Evolutionary conservation across 2,888 invertebrate genomes (phyloP), one percentile per base, ranked within the genome.

Genomic region (Leucophenga maculata): DNA sequence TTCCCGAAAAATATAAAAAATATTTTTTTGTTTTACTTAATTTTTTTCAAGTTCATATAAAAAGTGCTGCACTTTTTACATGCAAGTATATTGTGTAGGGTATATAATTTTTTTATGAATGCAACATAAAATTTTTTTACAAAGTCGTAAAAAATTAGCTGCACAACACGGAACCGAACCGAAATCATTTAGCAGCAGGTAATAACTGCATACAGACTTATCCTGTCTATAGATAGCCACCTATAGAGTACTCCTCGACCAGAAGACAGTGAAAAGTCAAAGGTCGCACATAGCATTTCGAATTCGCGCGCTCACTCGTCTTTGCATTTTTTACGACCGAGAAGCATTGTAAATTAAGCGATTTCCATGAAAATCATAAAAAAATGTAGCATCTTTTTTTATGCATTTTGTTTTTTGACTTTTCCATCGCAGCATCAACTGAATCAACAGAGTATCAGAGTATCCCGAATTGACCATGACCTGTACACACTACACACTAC

Each of bases 311-410:
- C 65, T 48, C 72, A 76, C 65, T 48, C 22, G 18, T 64, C 48
- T 46, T 69, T 76, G 75, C 72, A 55, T 78, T 80, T 81, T 84
- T 81, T 83, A 84, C 66, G 81, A 81, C 65, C 69, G 59, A 55
- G 50, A 55, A 48, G 66, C 18, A 44, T 44, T 76, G 75, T 80
- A 76, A 76, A 75, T 75, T 78, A 74, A 71, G 71, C 79, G 73
- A 78, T 80, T 82, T 82, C 83, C 80, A 78, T 74, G 83, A 82
- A 82, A 82, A 85, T 82, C 85, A 77, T 84, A 82, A 82, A 84
- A n/a, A 78, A 75, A 75, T 73, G 8, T 74, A 74, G 74, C 50
- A 66, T 57, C 65, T n/a, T 60, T 74, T 9, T 16, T 31, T n/a
- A 67, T 57, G 13, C 13, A 6, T 16, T 20, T 14, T 50, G 6